These are phyloP conservation scores for Physeter macrocephalus DNA, from an alignment of 2,113 vertebrate species.

Conservation along the genomic window DNA sequence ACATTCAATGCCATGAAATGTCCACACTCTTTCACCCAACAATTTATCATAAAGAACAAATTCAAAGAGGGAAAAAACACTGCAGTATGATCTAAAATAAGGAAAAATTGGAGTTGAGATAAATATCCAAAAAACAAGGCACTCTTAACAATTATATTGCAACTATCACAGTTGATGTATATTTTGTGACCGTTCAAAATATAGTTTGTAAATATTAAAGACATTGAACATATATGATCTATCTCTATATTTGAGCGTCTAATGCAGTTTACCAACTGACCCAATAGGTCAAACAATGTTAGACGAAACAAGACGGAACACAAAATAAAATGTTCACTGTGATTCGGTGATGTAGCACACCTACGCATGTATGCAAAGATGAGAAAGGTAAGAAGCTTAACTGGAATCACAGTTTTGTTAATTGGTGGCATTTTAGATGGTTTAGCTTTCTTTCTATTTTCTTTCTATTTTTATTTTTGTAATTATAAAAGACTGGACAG, in stretches of 20 bases:
- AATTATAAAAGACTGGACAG: background rate
- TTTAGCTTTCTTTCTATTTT: background rate
- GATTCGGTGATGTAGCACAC: background rate
- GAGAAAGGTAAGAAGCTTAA: background rate
- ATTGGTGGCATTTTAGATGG: background rate
- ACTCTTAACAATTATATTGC: background rate
- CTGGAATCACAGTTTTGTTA: background rate
- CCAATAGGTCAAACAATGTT: rapidly evolving
- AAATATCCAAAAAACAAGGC: background rate
- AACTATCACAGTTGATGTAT: background rate
- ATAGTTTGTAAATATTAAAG: background rate
- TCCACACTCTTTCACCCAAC: background rate
- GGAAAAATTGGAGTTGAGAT: background rate
- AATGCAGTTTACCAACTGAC: background rate
- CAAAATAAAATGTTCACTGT: background rate
- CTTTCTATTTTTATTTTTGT: background rate
- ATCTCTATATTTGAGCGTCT: background rate
- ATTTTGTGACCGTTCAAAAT: background rate
- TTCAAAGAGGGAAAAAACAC: background rate
- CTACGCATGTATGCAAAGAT: rapidly evolving
- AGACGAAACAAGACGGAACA: background rate
- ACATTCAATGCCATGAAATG: background rate
- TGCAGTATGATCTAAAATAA: background rate
- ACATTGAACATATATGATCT: background rate
- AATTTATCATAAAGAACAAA: background rate